Percentiles rank a stretch among this genome's conserved stretches.
Evolutionary conservation across 2,113 vertebrate species (phyloP).

Genomic region (Erinaceus europaeus): DNA sequence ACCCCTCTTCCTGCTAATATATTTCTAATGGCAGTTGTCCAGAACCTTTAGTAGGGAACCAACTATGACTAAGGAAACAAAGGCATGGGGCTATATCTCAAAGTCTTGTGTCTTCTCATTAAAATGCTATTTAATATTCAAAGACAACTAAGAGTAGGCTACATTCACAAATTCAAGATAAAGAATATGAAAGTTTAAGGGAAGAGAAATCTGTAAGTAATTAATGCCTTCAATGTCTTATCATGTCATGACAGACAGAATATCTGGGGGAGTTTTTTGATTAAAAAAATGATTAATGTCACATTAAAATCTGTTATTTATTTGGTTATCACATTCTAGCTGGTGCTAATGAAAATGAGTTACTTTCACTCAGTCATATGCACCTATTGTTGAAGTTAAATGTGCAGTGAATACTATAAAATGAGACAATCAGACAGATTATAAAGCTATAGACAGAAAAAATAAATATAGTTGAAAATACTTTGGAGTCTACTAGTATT

Average conservation of each 20-base stretch:
- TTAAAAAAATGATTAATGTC: background rate
- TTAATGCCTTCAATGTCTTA: slow-evolving; percentile 17
- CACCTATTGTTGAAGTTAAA: slow-evolving; percentile 26
- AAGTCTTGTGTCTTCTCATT: slow-evolving; percentile 5
- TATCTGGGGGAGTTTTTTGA: background rate
- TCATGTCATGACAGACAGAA: slow-evolving; percentile 23
- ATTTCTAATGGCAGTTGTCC: background rate
- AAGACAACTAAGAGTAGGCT: background rate
- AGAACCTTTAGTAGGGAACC: background rate
- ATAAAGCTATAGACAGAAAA: background rate
- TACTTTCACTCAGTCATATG: background rate
- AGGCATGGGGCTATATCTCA: background rate
- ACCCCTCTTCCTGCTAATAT: background rate
- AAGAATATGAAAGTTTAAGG: background rate
- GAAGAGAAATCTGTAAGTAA: slow-evolving; percentile 13
- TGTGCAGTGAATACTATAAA: background rate
- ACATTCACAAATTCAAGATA: slow-evolving; percentile 9
- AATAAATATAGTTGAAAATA: background rate
- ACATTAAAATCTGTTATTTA: slow-evolving; percentile 38
- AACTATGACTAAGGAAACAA: background rate
- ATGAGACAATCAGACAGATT: background rate
- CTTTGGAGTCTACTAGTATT: slow-evolving; percentile 17
- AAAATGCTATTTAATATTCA: background rate
- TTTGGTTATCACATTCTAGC: slow-evolving; percentile 25
- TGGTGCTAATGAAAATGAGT: slow-evolving; percentile 19